phyloP scores from a whole-genome alignment of 2,113 vertebrate genomes.

The Eretmochelys imbricata region DNA sequence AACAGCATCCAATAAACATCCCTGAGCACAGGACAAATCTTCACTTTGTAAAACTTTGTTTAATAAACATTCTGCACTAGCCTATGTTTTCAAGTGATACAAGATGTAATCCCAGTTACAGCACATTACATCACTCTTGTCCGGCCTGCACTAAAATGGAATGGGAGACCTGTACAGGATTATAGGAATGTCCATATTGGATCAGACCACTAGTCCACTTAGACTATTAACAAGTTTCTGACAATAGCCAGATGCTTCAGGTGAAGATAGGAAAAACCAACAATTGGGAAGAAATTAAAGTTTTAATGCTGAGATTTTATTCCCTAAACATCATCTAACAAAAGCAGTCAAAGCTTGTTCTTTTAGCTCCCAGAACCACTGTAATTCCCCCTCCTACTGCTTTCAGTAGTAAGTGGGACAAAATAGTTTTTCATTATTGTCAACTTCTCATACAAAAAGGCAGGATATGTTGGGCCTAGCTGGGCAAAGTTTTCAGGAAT shows the following conservation, averaged over 20 bases:
- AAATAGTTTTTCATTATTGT: not conserved
- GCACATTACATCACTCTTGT: not conserved
- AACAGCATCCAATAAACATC: not conserved
- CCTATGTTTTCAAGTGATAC: not conserved
- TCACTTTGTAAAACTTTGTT: not conserved
- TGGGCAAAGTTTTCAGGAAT: not conserved
- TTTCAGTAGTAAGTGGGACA: not conserved
- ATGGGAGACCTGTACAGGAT: accelerated
- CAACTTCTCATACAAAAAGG: not conserved
- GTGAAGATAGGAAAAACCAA: not conserved
- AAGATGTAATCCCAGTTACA: not conserved
- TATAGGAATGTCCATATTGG: not conserved
- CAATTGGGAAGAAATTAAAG: not conserved
- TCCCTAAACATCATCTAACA: not conserved
- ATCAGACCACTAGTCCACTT: not conserved
- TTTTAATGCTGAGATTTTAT: accelerated
- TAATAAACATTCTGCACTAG: not conserved
- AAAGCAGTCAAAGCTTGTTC: not conserved
- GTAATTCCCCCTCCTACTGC: not conserved
- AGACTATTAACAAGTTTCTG: not conserved
- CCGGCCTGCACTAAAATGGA: not conserved
- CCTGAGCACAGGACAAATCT: not conserved
- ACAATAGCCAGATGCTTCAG: not conserved
- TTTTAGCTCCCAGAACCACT: not conserved
- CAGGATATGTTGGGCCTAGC: not conserved